phyloP scores from a whole-genome alignment of 1,140 invertebrate genomes.

The Leptopilina boulardi region DNA sequence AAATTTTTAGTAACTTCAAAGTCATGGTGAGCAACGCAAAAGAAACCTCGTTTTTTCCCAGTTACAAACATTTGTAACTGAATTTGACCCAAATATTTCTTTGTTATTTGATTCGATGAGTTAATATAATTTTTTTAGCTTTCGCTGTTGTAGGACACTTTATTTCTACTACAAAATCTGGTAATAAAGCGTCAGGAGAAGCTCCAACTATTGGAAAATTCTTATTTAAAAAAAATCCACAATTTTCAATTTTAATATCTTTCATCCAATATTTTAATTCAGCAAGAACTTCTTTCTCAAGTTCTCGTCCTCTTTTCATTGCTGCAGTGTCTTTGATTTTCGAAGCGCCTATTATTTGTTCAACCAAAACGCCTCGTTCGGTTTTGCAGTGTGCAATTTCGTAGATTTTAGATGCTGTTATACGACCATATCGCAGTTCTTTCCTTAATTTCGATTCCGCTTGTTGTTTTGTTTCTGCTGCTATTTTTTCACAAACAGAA shows the following conservation, averaged over 20 bases:
- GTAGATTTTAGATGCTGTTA: slow-evolving; percentile 62
- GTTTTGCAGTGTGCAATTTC: slow-evolving; percentile 46
- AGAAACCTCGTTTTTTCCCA: slow-evolving; percentile 63
- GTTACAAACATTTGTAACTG: slow-evolving; percentile 74
- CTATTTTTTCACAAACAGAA: neutral
- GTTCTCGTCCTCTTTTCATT: slow-evolving; percentile 50
- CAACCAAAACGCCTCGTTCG: slow-evolving; percentile 37
- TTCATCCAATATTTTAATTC: slow-evolving; percentile 1
- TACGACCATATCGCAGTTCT: slow-evolving; percentile 58
- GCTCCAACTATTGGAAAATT: slow-evolving; percentile 63
- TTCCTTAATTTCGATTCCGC: slow-evolving; percentile 42
- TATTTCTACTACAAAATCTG: slow-evolving; percentile 56
- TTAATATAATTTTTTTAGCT: slow-evolving; percentile 73
- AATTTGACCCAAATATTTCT: too few species aligned
- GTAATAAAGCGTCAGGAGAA: slow-evolving; percentile 70
- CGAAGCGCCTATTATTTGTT: slow-evolving; percentile 38
- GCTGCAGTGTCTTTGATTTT: slow-evolving; percentile 45
- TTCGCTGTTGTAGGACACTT: slow-evolving; percentile 63
- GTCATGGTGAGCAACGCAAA: slow-evolving; percentile 59
- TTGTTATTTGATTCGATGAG: too few species aligned
- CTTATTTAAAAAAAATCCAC: slow-evolving; percentile 41
- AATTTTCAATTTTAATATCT: slow-evolving; percentile 36
- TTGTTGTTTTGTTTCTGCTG: neutral
- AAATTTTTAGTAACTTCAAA: slow-evolving; percentile 57
- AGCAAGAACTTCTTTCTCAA: slow-evolving; percentile 40